These are phyloP conservation scores for Microctenopoma stevenorrisi DNA, from an alignment of 2,797 vertebrate species.

Conservation along the genomic window DNA sequence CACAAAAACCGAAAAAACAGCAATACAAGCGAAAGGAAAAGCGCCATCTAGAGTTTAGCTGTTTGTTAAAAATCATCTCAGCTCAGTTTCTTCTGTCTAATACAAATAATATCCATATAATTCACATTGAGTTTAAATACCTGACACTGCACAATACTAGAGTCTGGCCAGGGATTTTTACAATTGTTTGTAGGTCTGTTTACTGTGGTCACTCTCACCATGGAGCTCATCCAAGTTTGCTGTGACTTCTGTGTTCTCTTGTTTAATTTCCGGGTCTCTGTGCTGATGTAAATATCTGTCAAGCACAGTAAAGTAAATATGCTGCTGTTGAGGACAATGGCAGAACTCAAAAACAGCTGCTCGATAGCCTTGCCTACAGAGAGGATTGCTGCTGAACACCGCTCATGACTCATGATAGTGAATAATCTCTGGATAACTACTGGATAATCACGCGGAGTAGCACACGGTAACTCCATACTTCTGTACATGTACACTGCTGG, in stretches of 20 bases:
- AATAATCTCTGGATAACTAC: slow-evolving; percentile 2
- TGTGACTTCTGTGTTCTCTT: slow-evolving; percentile 1
- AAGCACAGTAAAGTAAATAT: neutral
- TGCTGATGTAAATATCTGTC: slow-evolving; percentile 12
- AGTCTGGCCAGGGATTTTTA: slow-evolving; percentile 13
- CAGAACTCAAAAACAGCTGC: slow-evolving; percentile 38
- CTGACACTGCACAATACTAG: slow-evolving; percentile 23
- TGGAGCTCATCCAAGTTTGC: slow-evolving; percentile 8
- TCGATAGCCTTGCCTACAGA: slow-evolving; percentile 39
- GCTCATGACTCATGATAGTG: slow-evolving; percentile 38
- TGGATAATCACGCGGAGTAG: neutral
- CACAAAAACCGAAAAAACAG: slow-evolving; percentile 8
- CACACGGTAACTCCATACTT: neutral
- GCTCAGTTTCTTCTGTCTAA: slow-evolving; percentile 29
- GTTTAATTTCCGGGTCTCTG: slow-evolving; percentile 10
- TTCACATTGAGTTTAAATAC: slow-evolving; percentile 33
- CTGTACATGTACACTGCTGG: neutral
- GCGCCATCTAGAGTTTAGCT: slow-evolving; percentile 31
- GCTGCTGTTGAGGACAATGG: neutral
- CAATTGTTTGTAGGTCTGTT: slow-evolving; percentile 39
- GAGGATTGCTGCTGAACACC: slow-evolving; percentile 34
- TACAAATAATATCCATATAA: slow-evolving; percentile 21
- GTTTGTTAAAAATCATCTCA: slow-evolving; percentile 35
- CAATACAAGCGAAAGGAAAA: slow-evolving; percentile 26
- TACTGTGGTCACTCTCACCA: slow-evolving; percentile 10